These are phyloP conservation scores for Pogoniulus pusillus DNA, from an alignment of 2,797 vertebrate genomes.

Conservation along the genomic window DNA sequence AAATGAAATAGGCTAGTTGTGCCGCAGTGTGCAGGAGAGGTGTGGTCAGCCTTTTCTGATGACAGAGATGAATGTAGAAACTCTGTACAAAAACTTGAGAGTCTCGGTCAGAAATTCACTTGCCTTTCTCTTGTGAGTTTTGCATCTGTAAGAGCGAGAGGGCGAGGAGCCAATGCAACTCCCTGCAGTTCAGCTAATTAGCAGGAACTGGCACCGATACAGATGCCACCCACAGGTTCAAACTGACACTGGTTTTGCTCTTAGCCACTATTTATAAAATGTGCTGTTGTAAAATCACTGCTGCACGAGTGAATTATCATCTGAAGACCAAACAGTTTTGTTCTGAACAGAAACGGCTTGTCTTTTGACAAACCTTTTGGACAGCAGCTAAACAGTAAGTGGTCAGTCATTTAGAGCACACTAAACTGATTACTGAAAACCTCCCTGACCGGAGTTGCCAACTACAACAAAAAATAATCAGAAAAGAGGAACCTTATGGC, in stretches of 20 bases:
- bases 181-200: not conserved
- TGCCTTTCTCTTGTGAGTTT: not conserved
- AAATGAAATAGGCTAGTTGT: not conserved
- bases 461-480: not conserved
- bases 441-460: not conserved
- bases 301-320: not conserved
- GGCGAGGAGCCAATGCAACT: not conserved
- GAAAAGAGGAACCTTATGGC: not conserved
- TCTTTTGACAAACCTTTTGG: not conserved
- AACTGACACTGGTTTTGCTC: not conserved
- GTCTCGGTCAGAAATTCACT: not conserved
- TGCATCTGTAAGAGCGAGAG: not conserved
- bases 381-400: not conserved
- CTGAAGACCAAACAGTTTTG: not conserved
- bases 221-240: conserved; percentile 6
- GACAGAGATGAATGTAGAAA: not conserved
- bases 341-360: not conserved
- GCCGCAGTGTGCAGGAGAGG: not conserved
- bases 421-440: not conserved
- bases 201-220: not conserved
- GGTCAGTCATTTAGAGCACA: not conserved
- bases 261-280: not conserved
- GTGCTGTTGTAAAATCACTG: not conserved
- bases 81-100: not conserved
- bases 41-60: not conserved